phyloP scores from a whole-genome alignment of 2,797 vertebrate genomes.

The Podarcis lilfordi region DNA sequence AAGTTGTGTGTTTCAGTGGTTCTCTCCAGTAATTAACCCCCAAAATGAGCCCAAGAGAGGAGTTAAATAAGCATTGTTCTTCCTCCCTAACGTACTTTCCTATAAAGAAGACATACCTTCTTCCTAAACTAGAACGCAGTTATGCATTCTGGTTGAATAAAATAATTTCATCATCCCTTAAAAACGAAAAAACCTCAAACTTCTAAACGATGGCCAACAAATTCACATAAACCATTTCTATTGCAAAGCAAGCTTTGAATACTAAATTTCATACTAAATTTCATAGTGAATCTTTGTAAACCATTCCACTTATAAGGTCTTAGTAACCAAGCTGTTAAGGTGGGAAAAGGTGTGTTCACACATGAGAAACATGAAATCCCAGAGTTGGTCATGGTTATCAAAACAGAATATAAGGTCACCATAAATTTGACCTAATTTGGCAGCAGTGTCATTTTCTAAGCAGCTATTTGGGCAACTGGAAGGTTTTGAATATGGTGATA shows the following conservation, averaged over 20 bases:
- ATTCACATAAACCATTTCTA: neutral
- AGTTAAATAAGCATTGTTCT: neutral
- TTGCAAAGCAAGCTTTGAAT: too few species aligned
- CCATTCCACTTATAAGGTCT: too few species aligned
- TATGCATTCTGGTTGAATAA: neutral
- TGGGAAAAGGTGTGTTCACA: neutral
- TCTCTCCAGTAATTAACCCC: conserved; percentile 33
- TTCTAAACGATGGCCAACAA: neutral
- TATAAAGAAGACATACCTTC: neutral
- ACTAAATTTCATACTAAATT: too few species aligned
- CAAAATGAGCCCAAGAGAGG: neutral
- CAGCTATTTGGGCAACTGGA: neutral
- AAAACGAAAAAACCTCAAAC: neutral
- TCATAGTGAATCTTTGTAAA: too few species aligned
- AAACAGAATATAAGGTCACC: neutral
- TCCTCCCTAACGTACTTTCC: neutral
- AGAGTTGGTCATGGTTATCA: neutral
- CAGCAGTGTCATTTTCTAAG: neutral
- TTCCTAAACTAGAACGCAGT: neutral
- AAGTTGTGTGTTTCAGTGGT: neutral
- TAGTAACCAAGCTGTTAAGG: too few species aligned
- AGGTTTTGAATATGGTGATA: neutral
- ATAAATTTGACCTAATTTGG: neutral
- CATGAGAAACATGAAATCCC: too few species aligned
- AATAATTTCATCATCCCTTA: neutral